Evolutionary conservation across 2,797 vertebrate genomes (phyloP).

Genomic region (Pseudochaenichthys georgianus): DNA sequence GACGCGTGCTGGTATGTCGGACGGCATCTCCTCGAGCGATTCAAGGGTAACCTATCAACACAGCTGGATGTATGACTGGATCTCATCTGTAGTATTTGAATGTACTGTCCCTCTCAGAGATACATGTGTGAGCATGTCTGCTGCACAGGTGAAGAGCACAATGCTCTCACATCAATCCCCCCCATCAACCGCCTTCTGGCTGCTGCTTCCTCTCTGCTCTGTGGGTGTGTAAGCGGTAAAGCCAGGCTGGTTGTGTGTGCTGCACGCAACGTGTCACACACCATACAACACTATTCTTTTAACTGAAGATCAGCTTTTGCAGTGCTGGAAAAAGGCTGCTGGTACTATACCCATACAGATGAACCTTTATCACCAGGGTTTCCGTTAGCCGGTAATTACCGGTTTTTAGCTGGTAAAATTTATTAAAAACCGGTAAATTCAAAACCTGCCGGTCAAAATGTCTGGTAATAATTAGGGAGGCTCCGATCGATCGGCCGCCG

Average conservation of each 20-base stretch:
- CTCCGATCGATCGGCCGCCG: no score
- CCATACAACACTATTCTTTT: slow-evolving; percentile 49
- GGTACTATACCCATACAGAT: slow-evolving; percentile 46
- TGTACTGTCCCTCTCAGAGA: slow-evolving; percentile 40
- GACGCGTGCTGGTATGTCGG: slow-evolving; percentile 99
- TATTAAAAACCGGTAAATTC: no score
- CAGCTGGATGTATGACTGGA: slow-evolving; percentile 1
- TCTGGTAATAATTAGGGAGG: no score
- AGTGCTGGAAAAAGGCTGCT: slow-evolving; percentile 26
- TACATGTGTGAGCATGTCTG: slow-evolving; percentile 69
- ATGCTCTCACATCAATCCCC: slow-evolving; percentile 83
- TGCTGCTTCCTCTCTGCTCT: slow-evolving; percentile 81
- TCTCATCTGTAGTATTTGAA: slow-evolving; percentile 13
- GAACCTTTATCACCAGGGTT: no score
- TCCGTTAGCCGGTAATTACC: no score
- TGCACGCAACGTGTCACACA: slow-evolving; percentile 18
- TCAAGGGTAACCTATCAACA: slow-evolving; percentile 90
- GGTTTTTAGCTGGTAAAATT: no score
- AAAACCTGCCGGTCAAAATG: no score
- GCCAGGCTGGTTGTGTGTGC: slow-evolving; percentile 63
- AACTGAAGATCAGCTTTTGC: slow-evolving; percentile 62
- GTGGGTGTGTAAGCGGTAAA: slow-evolving; percentile 37
- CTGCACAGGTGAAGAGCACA: slow-evolving; percentile 83
- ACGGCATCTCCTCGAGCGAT: slow-evolving; percentile 92
- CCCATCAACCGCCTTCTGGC: slow-evolving; percentile 82